A percentile compares a stretch with the other conserved stretches of the same genome.
phyloP scores from a whole-genome alignment of 2,797 vertebrate genomes.

The Linurgus olivaceus region DNA sequence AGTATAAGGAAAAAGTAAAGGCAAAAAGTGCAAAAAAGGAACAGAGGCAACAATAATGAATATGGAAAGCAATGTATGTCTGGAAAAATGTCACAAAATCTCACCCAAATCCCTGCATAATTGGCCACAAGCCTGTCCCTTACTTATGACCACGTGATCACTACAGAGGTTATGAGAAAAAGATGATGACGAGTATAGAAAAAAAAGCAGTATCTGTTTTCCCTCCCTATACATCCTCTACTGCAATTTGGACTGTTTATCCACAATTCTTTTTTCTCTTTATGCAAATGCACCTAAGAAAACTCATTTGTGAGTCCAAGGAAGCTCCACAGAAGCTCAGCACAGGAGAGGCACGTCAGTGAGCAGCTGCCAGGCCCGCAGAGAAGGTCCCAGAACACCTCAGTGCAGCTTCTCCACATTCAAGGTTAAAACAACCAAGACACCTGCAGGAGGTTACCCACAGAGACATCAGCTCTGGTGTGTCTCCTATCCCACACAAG shows the following conservation, averaged over 20 bases:
- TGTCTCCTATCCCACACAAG: background rate
- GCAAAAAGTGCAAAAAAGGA: background rate
- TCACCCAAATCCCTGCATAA: background rate
- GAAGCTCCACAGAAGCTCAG: background rate
- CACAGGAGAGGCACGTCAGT: background rate
- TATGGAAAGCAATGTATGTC: background rate
- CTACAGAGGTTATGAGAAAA: background rate
- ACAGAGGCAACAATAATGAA: background rate
- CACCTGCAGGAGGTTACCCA: background rate
- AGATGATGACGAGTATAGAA: fast-evolving
- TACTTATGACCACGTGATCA: background rate
- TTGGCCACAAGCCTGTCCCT: background rate
- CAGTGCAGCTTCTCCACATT: background rate
- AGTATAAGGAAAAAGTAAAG: background rate
- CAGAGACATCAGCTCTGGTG: fast-evolving
- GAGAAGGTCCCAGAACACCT: background rate
- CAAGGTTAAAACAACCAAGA: background rate
- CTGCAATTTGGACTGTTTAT: background rate
- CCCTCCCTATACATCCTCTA: background rate
- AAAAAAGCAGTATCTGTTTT: background rate
- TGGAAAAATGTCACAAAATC: background rate
- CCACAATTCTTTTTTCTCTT: background rate
- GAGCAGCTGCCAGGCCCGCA: background rate
- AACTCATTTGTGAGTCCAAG: background rate
- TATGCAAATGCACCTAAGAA: background rate